These are phyloP conservation scores for Mystacides longicornis DNA, from an alignment of 2,888 invertebrate genomes.

Conservation along the genomic window DNA sequence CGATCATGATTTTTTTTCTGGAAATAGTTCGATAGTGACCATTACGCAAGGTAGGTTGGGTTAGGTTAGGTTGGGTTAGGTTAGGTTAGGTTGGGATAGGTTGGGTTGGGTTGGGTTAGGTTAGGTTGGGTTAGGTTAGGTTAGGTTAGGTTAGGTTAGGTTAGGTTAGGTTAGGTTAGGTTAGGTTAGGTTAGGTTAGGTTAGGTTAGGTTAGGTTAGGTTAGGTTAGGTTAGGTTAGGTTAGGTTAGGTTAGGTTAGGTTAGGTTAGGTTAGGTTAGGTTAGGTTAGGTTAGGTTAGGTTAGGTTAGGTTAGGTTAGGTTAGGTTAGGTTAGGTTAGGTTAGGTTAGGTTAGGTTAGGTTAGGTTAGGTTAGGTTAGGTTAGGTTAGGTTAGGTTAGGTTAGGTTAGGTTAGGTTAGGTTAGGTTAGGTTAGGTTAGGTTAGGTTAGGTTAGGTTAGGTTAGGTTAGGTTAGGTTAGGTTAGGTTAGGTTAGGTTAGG, in stretches of 20 bases:
- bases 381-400: slow-evolving; percentile 2
- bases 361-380: slow-evolving; percentile 2
- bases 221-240: slow-evolving; percentile 2
- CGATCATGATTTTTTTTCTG: too few relatives aligned
- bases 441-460: slow-evolving; percentile 2
- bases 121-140: slow-evolving; percentile 1
- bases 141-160: slow-evolving; percentile 2
- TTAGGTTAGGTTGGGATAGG: slow-evolving; percentile 1
- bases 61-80: slow-evolving; percentile 1
- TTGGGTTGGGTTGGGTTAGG: not conserved
- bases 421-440: slow-evolving; percentile 2
- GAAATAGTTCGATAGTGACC: too few relatives aligned
- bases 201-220: slow-evolving; percentile 2
- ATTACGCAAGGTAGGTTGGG: too few relatives aligned
- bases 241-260: slow-evolving; percentile 2
- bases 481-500: slow-evolving; percentile 2
- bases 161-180: slow-evolving; percentile 2
- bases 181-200: slow-evolving; percentile 2
- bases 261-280: slow-evolving; percentile 2
- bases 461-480: slow-evolving; percentile 2
- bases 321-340: slow-evolving; percentile 2
- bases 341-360: slow-evolving; percentile 2
- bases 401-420: slow-evolving; percentile 2
- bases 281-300: slow-evolving; percentile 2
- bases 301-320: slow-evolving; percentile 2